Conservation (phyloP, 53 echinoderm and acorn worm genomes). For the Echinometra lucunter region DNA sequence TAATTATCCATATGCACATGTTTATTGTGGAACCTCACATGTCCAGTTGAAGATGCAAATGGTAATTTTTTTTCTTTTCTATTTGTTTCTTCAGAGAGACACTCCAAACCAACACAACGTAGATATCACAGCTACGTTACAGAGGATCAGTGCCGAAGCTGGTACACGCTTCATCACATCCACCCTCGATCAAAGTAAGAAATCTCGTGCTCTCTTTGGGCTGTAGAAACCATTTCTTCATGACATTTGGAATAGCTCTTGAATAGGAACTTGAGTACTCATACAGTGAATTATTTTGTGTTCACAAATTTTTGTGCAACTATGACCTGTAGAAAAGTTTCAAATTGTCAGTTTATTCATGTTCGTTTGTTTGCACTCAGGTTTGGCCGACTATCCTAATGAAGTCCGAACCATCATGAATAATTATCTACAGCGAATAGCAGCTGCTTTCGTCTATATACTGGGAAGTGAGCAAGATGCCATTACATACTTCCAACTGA, state of each 20-base stretch:
- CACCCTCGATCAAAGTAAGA: conserved; percentile 30
- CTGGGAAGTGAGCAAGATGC: conserved; percentile 42
- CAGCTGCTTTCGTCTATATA: conserved; percentile 51
- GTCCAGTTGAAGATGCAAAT: background rate
- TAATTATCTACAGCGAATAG: conserved; percentile 21
- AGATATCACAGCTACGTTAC: conserved; percentile 25
- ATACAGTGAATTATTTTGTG: too few species aligned
- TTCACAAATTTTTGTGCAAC: too few species aligned
- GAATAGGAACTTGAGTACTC: too few species aligned
- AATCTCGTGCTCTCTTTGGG: background rate
- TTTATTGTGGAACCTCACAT: background rate
- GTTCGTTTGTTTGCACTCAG: background rate
- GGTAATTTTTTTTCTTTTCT: background rate
- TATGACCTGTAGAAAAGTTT: too few species aligned
- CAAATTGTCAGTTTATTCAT: too few species aligned
- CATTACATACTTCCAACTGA: conserved; percentile 16
- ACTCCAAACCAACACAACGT: conserved; percentile 35
- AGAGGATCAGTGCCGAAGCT: background rate
- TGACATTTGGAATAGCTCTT: too few species aligned
- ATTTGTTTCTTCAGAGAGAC: conserved; percentile 27
- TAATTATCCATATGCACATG: background rate
- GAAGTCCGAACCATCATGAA: conserved; percentile 10
- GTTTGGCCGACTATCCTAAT: conserved; percentile 30
- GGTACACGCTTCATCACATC: conserved; percentile 35
- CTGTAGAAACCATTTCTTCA: too few species aligned